These are phyloP conservation scores for Drosophila fulvimacula DNA, from an alignment of 2,888 invertebrate genomes.

Conservation along the genomic window DNA sequence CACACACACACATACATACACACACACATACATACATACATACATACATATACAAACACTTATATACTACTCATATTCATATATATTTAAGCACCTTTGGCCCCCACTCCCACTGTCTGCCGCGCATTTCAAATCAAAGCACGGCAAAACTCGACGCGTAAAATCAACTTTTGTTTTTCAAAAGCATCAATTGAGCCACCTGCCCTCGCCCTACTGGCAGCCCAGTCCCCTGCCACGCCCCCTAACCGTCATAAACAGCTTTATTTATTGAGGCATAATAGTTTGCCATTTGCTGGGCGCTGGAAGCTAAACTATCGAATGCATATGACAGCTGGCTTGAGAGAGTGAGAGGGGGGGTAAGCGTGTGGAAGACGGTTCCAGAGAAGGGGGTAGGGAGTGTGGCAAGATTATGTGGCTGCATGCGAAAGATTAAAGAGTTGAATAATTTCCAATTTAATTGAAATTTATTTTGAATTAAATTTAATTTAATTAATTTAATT, in stretches of 20 bases:
- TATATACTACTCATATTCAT: background rate
- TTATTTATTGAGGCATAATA: slow-evolving; percentile 78
- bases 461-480: too few species aligned
- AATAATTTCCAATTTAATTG: too few species aligned
- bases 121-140: slow-evolving; percentile 54
- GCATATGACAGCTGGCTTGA: slow-evolving; percentile 67
- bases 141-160: slow-evolving; percentile 42
- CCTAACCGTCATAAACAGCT: slow-evolving; percentile 39
- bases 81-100: background rate
- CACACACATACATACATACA: background rate
- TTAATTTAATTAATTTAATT: too few species aligned
- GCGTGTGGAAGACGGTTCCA: too few species aligned
- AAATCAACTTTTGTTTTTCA: slow-evolving; percentile 59
- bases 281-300: slow-evolving; percentile 60
- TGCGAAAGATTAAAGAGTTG: too few species aligned
- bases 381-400: too few species aligned
- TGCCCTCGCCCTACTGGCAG: background rate
- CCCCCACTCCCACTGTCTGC: background rate
- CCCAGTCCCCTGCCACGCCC: background rate
- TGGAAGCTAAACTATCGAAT: slow-evolving; percentile 59
- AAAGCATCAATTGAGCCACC: slow-evolving; percentile 16
- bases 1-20: slow-evolving; percentile 14
- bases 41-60: background rate
- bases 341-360: too few species aligned
- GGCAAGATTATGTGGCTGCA: too few species aligned